A percentile compares a stretch with the other conserved stretches of the same genome.
These are phyloP conservation scores for Rhinichthys klamathensis DNA, from an alignment of 2,113 vertebrate genomes.

Conservation along the genomic window DNA sequence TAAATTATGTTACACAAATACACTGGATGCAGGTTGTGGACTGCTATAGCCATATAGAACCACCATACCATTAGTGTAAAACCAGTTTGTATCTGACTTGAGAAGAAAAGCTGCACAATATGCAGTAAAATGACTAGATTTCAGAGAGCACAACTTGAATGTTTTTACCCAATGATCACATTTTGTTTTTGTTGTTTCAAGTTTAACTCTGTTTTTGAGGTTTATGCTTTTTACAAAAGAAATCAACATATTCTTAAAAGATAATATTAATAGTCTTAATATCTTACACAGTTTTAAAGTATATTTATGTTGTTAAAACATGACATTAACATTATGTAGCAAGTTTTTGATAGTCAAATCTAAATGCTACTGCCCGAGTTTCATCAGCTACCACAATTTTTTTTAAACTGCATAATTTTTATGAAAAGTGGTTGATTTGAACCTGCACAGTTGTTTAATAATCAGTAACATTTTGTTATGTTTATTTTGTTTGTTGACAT, in stretches of 20 bases:
- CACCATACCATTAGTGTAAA: neutral
- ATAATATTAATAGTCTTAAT: neutral
- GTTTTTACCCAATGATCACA: no score
- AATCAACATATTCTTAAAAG: no score
- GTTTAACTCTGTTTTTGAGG: no score
- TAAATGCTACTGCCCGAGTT: neutral
- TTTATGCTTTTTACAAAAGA: no score
- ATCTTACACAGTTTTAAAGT: neutral
- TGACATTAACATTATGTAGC: neutral
- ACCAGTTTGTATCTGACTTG: neutral
- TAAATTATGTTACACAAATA: neutral
- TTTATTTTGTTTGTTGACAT: slow-evolving; percentile 37
- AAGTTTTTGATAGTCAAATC: no score
- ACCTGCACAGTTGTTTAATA: slow-evolving; percentile 7
- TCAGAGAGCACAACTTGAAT: no score
- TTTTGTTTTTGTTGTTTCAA: no score
- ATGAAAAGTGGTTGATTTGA: neutral
- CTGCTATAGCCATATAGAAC: neutral
- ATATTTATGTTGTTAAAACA: neutral
- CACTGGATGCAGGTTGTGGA: neutral
- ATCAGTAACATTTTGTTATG: slow-evolving; percentile 13
- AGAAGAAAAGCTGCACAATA: neutral
- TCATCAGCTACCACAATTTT: slow-evolving; percentile 22
- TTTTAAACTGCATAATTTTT: slow-evolving; percentile 3
- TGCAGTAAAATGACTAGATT: neutral